Evolutionary conservation across 2,797 vertebrate genomes (phyloP).

Genomic region (Cynodonichthys magdalenae): DNA sequence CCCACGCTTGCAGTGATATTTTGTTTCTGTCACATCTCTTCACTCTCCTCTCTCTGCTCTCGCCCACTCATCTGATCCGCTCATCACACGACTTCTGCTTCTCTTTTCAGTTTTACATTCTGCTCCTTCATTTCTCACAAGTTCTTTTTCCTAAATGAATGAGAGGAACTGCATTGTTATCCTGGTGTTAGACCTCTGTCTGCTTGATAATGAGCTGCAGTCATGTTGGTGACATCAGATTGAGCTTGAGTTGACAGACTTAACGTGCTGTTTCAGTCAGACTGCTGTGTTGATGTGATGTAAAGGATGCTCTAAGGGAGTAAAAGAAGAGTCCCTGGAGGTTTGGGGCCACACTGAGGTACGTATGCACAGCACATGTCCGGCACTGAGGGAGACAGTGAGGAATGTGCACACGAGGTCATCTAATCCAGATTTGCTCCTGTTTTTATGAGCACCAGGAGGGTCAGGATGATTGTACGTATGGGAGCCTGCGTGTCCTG

Average conservation of each 20-base stretch:
- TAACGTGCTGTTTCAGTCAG: neutral
- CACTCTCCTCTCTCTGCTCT: conserved; percentile 21
- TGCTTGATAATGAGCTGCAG: too few species aligned
- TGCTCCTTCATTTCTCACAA: neutral
- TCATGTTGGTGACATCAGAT: neutral
- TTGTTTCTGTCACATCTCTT: conserved; percentile 21
- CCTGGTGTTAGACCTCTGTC: too few species aligned
- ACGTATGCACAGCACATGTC: conserved; percentile 43
- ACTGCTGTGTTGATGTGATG: neutral
- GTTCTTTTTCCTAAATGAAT: neutral
- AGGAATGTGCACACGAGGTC: conserved; percentile 64
- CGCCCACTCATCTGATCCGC: conserved; percentile 8
- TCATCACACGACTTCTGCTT: conserved; percentile 2
- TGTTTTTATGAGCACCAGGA: conserved; percentile 34
- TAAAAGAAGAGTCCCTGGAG: neutral
- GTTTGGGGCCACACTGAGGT: conserved; percentile 39
- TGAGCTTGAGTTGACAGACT: neutral
- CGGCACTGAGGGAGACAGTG: conserved; percentile 35
- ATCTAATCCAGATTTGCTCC: conserved; percentile 33
- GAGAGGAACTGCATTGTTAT: neutral
- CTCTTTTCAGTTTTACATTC: neutral
- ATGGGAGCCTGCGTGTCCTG: conserved; percentile 28
- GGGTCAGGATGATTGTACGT: conserved; percentile 20
- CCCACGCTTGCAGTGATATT: conserved; percentile 75
- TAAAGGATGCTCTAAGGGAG: neutral